Conservation (phyloP, 2,113 vertebrate species). For the Agapornis roseicollis region DNA sequence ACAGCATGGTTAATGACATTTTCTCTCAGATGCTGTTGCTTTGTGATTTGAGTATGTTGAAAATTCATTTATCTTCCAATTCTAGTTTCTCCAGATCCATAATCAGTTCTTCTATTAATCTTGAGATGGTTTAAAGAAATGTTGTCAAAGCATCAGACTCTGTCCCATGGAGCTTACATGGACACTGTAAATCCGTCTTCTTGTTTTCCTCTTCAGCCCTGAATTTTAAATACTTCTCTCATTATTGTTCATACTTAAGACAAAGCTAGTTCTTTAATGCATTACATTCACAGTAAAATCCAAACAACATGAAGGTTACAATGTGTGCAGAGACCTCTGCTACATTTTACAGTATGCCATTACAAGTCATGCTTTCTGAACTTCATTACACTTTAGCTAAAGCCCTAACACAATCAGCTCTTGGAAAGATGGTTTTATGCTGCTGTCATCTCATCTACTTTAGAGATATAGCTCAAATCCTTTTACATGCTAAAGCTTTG, state of each 20-base stretch:
- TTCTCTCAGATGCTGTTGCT: background rate
- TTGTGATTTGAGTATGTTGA: background rate
- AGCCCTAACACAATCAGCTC: background rate
- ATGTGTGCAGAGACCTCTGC: background rate
- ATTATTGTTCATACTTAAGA: background rate
- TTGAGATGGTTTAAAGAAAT: background rate
- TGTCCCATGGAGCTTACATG: background rate
- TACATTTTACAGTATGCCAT: background rate
- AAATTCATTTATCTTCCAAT: background rate
- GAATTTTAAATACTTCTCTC: background rate
- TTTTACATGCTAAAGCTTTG: background rate
- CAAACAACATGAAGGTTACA: background rate
- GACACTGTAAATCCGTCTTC: background rate
- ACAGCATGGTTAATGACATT: background rate
- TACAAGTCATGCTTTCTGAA: background rate
- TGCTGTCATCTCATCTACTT: background rate
- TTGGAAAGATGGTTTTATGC: background rate
- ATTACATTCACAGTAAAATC: background rate
- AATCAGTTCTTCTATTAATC: background rate
- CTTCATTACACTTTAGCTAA: background rate
- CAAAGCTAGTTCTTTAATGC: background rate
- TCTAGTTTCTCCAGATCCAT: background rate
- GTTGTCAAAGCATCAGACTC: background rate
- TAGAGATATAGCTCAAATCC: background rate
- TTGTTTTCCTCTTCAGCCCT: background rate